Evolutionary conservation across 2,888 invertebrate genomes (phyloP), one percentile per base, ranked within the genome.

Genomic region (Thyatira batis): DNA sequence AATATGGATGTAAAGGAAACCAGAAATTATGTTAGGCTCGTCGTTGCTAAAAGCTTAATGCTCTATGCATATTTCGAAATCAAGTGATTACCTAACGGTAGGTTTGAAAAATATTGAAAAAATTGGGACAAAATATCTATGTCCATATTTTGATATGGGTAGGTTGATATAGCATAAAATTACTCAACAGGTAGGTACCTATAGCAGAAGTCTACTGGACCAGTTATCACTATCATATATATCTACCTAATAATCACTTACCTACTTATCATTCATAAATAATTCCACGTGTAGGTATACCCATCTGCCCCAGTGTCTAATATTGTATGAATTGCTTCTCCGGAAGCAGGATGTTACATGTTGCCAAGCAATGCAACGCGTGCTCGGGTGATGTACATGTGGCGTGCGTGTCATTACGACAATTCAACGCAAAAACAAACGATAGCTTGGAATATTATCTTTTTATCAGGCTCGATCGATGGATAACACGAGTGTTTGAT

Each of bases 1-100:
- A 61, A 60, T 57, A 60, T 61, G 55, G 62, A 53, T 51, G 51
- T 58, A 53, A 49, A 61, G 65, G 61, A 63, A 63, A 65, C 56
- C 39, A 45, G 39, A 52, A 48, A 58, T 54, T 54, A 59, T 64
- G 58, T 55, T 56, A 61, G 55, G 51, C 57, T 61, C 51, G 43
- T 43, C 51, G 52, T 57, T 33, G 50, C 54, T 52, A 53, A 44
- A 49, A 46, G 23, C 44, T 17, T 20, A 11, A 30, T 11, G 11
- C 13, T 4, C 2, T 2, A 39, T 20, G 27, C 25, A 10, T 10
- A 20, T 48, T 27, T 48, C 48, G 48, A 5, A 48, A 48, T 20
- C 11, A 11, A 20, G 17, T 17, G 20, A 20, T 11, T 45, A n/a
- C n/a, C n/a, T 20, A 45, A 13, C 9, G 28, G 10, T 27, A 9